These are phyloP conservation scores for Pterocles gutturalis DNA, from an alignment of 2,113 vertebrate genomes.

Conservation along the genomic window DNA sequence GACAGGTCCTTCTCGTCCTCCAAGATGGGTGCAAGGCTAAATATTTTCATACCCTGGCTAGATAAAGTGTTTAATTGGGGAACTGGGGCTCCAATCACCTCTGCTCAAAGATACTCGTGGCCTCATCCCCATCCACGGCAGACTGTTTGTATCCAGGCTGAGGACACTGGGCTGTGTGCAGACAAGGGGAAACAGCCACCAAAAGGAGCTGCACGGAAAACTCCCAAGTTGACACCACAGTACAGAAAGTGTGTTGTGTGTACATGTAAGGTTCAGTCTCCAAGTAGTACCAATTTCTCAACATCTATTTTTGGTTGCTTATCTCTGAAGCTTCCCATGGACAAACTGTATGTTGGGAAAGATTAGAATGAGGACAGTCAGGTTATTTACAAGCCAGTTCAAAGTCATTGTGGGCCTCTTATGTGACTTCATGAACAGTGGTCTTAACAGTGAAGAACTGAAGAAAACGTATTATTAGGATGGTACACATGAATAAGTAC, in stretches of 20 bases:
- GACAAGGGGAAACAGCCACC: neutral
- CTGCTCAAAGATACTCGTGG: neutral
- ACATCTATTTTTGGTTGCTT: neutral
- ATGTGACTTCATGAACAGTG: neutral
- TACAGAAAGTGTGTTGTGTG: rapidly evolving
- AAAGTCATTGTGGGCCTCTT: neutral
- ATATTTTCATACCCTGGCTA: rapidly evolving
- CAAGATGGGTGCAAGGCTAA: rapidly evolving
- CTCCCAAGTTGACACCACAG: too few species aligned
- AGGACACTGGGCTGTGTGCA: neutral
- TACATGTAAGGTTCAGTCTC: neutral
- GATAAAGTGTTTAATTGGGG: rapidly evolving
- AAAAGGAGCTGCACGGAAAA: neutral
- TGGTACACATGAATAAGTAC: neutral
- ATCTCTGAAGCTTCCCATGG: neutral
- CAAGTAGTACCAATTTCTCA: neutral
- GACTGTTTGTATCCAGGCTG: rapidly evolving
- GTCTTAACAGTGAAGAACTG: neutral
- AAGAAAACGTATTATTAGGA: neutral
- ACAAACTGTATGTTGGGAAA: neutral
- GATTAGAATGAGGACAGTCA: neutral
- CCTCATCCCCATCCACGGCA: neutral
- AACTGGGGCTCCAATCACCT: neutral
- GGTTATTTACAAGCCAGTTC: neutral
- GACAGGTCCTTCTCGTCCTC: neutral